A percentile compares a stretch with the other conserved stretches of the same genome.
Evolutionary conservation across 2,888 invertebrate species (phyloP).

Genomic region (Tipula helvola): DNA sequence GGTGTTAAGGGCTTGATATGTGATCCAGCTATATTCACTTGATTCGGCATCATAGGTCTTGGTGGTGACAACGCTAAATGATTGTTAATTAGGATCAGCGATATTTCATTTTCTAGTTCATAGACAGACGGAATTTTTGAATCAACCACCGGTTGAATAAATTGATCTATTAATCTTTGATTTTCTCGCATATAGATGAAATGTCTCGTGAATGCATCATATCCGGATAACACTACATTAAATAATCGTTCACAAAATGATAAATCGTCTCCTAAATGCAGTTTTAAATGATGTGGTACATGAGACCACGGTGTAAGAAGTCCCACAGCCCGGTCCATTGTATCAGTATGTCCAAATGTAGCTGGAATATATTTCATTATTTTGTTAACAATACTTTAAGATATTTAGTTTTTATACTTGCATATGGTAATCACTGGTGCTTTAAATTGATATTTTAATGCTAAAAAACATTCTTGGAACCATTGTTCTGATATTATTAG

Average conservation of each 20-base stretch:
- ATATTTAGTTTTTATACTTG: neutral
- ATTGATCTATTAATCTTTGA: constrained; percentile 20
- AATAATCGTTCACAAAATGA: constrained; percentile 30
- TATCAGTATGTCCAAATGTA: constrained; percentile 35
- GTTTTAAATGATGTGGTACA: constrained; percentile 27
- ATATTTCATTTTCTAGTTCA: constrained; percentile 37
- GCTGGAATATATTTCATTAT: constrained; percentile 17
- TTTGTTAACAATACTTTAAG: neutral
- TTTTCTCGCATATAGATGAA: constrained; percentile 32
- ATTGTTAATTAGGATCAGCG: constrained; percentile 39
- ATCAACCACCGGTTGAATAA: constrained; percentile 13
- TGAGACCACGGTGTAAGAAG: constrained; percentile 31
- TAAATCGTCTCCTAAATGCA: constrained; percentile 33
- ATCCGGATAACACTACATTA: constrained; percentile 30
- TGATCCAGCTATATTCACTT: constrained; percentile 31
- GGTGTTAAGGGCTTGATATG: constrained; percentile 28
- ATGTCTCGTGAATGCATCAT: constrained; percentile 27
- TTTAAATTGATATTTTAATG: constrained; percentile 34
- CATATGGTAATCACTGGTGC: constrained; percentile 30
- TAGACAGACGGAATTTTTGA: constrained; percentile 32
- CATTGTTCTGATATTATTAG: constrained; percentile 35
- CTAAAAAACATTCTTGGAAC: constrained; percentile 36
- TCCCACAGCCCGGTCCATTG: constrained; percentile 35
- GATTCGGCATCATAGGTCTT: constrained; percentile 34
- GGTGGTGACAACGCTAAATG: constrained; percentile 38